Base-by-base conservation (phyloP, 2,888 invertebrate species). In the Sceliomorpha sp. region DNA sequence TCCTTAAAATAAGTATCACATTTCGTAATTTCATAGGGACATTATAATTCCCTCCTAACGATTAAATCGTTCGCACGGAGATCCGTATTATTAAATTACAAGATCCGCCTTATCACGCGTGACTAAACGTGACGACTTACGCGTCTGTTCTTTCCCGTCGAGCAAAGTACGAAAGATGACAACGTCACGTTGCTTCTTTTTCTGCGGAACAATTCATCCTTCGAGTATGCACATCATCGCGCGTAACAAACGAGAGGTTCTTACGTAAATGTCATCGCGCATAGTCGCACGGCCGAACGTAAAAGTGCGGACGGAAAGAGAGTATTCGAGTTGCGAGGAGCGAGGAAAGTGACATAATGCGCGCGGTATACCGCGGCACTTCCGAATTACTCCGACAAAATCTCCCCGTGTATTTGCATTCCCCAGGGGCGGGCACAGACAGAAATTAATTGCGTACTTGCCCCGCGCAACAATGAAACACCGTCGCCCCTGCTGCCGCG, bases 361-460 rank as follows among this genome's bases (percentile, higher is more conserved):
- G 77, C 76, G 82, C 74, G 83, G 83, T 82, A 80, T 73, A 82
- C 84, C 84, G 76, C 82, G 78, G 77, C 79, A 84, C 80, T 85
- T 85, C 78, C 80, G 80, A 84, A 85, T 85, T 82, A 83, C 79
- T 82, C 79, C 75, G 72, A 76, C 76, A 77, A 82, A 85, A 85
- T 83, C 81, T 80, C 79, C 76, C 79, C 75, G 78, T 77, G 79
- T 83, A 82, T 82, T 82, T 80, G 81, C 84, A 80, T 79, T 79
- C 77, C 76, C 80, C 74, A 75, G 75, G 68, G 75, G 76, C 71
- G 78, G 74, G 75, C 75, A 64, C 76, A 73, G 81, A 77, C 79
- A 77, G 80, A 83, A 83, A 86, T 85, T 86, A 84, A 85, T 86
- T 82, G 83, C 80, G 78, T 81, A 79, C 81, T 84, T 83, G 85